Evolutionary conservation across 2,888 invertebrate genomes (phyloP).

Genomic region (Rhagonycha lutea): DNA sequence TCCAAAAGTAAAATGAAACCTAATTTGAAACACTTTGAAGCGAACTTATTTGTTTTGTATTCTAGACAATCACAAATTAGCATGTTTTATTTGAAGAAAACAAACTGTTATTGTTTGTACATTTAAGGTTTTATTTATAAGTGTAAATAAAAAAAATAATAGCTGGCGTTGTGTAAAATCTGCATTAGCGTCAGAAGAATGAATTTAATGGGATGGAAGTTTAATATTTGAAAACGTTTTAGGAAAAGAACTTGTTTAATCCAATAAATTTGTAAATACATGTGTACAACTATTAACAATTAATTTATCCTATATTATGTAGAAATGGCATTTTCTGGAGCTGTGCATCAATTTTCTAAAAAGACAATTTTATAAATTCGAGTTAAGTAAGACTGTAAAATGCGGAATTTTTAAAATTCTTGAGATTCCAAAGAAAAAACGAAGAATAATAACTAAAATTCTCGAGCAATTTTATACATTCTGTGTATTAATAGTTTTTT

Average conservation of each 20-base stretch:
- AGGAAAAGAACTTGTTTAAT: conserved; percentile 18
- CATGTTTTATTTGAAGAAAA: conserved; percentile 5
- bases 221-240: conserved; percentile 15
- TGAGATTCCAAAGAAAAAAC: background rate
- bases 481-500: conserved; percentile 4
- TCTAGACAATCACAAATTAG: conserved; percentile 29
- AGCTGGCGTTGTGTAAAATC: conserved; percentile 11
- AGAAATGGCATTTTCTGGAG: conserved; percentile 18
- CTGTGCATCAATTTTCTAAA: conserved; percentile 17
- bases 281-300: conserved; percentile 53
- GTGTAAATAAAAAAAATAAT: conserved; percentile 22
- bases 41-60: conserved; percentile 15
- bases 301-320: conserved; percentile 36
- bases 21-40: conserved; percentile 13
- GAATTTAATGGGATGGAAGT: conserved; percentile 1
- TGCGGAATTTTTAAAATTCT: conserved; percentile 8
- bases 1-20: background rate
- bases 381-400: conserved; percentile 5
- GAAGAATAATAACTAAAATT: background rate
- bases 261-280: conserved; percentile 52
- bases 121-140: conserved; percentile 25
- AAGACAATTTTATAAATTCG: conserved; percentile 6
- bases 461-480: conserved; percentile 3
- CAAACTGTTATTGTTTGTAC: conserved; percentile 24
- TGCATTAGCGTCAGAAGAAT: conserved; percentile 16